Percentiles rank a stretch among this genome's conserved stretches.
Conservation (phyloP, 2,797 vertebrate species). For the Pelobates cultripes region DNA sequence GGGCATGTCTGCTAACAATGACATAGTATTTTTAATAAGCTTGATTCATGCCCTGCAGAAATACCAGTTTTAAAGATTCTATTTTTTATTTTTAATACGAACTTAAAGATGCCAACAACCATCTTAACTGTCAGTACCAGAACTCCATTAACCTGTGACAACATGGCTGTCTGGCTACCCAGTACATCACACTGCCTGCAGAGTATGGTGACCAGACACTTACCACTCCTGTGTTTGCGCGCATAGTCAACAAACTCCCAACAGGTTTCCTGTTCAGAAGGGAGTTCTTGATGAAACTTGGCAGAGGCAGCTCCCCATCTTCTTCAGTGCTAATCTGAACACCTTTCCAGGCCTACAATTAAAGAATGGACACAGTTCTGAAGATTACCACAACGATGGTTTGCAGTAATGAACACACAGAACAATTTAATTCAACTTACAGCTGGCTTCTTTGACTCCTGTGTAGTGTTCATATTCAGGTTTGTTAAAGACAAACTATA, state of each 20-base stretch:
- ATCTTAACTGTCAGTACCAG: no score
- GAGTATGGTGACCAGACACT: conserved; percentile 54
- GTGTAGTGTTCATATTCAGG: conserved; percentile 46
- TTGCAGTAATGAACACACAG: no score
- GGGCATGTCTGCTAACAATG: no score
- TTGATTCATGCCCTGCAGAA: no score
- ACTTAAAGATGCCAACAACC: no score
- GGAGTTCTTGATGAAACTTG: conserved; percentile 85
- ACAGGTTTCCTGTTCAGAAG: conserved; percentile 82
- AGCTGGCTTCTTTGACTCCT: conserved; percentile 16
- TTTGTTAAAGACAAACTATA: conserved; percentile 63
- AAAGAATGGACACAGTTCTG: neutral
- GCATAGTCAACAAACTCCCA: conserved; percentile 73
- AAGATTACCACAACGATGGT: no score
- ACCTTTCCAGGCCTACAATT: conserved; percentile 60
- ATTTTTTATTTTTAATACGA: no score
- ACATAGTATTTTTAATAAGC: no score
- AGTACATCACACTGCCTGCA: no score
- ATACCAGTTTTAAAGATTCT: no score
- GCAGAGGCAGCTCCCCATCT: conserved; percentile 66
- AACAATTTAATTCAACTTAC: neutral
- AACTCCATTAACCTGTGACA: no score
- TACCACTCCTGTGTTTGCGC: conserved; percentile 76
- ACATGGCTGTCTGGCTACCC: no score
- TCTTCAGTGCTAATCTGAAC: conserved; percentile 66